phyloP scores from a whole-genome alignment of 1,140 invertebrate species.

The Achroia grisella region DNA sequence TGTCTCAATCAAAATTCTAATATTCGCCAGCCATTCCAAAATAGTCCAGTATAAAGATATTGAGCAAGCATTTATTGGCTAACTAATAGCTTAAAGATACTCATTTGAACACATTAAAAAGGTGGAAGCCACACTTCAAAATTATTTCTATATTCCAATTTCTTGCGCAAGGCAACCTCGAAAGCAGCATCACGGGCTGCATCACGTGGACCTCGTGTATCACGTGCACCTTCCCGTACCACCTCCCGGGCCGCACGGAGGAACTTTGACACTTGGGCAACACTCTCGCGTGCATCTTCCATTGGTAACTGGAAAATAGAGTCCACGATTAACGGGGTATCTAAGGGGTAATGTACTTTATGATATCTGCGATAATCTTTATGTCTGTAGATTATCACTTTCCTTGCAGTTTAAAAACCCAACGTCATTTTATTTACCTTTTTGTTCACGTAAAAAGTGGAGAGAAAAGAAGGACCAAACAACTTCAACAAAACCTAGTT shows the following conservation, averaged over 20 bases:
- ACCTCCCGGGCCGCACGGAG: conserved; percentile 52
- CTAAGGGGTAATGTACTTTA: too few species aligned
- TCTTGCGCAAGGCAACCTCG: conserved; percentile 44
- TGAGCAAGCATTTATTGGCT: conserved; percentile 43
- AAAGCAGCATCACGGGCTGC: conserved; percentile 35
- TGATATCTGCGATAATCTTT: too few species aligned
- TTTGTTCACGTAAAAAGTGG: too few species aligned
- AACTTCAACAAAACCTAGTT: too few species aligned
- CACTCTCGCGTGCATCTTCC: conserved; percentile 55
- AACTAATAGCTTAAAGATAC: conserved; percentile 14
- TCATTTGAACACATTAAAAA: conserved; percentile 52
- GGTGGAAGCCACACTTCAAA: conserved; percentile 65
- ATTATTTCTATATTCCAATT: conserved; percentile 37
- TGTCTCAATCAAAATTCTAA: too few species aligned
- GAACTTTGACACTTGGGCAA: conserved; percentile 53
- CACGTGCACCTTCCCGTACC: conserved; percentile 35
- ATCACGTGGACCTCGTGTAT: conserved; percentile 32
- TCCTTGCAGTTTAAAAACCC: too few species aligned
- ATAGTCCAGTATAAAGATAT: neutral
- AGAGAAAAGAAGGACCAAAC: too few species aligned
- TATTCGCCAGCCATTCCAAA: too few species aligned
- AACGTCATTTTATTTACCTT: too few species aligned
- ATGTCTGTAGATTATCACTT: too few species aligned
- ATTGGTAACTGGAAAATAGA: conserved; percentile 25
- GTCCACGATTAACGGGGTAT: too few species aligned